Percentiles rank a stretch among this genome's conserved stretches.
Conservation (phyloP, 1,140 invertebrate species). For the Thrips palmi region DNA sequence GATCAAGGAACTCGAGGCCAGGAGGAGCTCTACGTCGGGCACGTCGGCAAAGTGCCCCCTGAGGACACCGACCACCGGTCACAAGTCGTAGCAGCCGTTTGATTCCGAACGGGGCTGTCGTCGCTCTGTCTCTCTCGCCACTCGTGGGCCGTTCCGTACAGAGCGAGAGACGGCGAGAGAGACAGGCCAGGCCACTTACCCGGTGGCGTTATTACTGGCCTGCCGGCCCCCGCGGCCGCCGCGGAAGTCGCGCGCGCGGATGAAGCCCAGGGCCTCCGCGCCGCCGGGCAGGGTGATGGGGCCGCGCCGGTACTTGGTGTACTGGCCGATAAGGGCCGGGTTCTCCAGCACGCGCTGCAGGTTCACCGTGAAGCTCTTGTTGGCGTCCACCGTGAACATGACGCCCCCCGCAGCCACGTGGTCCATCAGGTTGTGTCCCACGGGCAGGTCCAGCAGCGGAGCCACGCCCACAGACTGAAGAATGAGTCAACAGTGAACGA, state of each 20-base stretch:
- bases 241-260: slow-evolving; percentile 43
- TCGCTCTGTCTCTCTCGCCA: no score
- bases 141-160: no score
- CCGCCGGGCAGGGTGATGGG: slow-evolving; percentile 60
- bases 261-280: slow-evolving; percentile 58
- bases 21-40: slow-evolving; percentile 56
- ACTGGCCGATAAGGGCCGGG: slow-evolving; percentile 23
- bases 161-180: no score
- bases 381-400: slow-evolving; percentile 36
- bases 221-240: slow-evolving; percentile 40
- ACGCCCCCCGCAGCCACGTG: slow-evolving; percentile 51
- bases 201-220: no score
- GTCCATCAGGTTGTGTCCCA: slow-evolving; percentile 62
- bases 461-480: slow-evolving; percentile 32
- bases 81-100: no score
- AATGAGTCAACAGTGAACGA: no score
- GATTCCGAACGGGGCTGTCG: no score
- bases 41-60: slow-evolving; percentile 44
- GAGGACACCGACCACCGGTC: slow-evolving; percentile 50
- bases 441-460: slow-evolving; percentile 46
- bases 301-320: slow-evolving; percentile 33
- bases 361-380: slow-evolving; percentile 24
- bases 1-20: slow-evolving; percentile 33
- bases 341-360: slow-evolving; percentile 13
- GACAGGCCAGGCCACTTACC: no score